Percentiles rank a stretch among this genome's conserved stretches.
Evolutionary conservation across 2,888 invertebrate genomes (phyloP).

Genomic region (Drosophila affinis): DNA sequence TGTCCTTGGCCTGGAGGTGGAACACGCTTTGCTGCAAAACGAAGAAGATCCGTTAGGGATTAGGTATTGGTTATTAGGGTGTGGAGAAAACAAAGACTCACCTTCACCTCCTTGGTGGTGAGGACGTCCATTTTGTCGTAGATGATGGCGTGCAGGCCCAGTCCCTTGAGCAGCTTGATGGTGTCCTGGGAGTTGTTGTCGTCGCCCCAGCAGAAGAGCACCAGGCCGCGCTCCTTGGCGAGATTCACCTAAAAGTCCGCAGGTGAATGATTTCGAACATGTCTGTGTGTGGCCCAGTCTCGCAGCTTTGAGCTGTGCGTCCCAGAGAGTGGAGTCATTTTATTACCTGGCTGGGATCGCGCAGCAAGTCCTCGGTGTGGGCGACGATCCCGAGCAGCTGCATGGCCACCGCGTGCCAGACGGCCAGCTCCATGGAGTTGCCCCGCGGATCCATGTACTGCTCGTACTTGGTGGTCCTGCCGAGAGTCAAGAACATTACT

Average conservation of each 20-base stretch:
- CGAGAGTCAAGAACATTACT: constrained; percentile 96
- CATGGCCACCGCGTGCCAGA: constrained; percentile 91
- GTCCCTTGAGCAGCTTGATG: constrained; percentile 92
- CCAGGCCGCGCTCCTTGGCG: constrained; percentile 91
- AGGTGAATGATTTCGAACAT: constrained; percentile 38
- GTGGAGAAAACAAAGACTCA: constrained; percentile 42
- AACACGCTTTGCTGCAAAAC: constrained; percentile 90
- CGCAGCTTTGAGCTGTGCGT: constrained; percentile 3
- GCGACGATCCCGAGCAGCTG: constrained; percentile 95
- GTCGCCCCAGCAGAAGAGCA: constrained; percentile 99
- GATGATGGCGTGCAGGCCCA: constrained; percentile 97
- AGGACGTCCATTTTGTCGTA: constrained; percentile 94
- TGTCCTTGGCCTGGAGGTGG: constrained; percentile 90
- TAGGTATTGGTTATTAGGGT: neutral
- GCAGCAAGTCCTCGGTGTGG: constrained; percentile 95
- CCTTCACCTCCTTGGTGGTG: constrained; percentile 82
- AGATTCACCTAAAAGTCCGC: constrained; percentile 87
- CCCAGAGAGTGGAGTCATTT: constrained; percentile 28
- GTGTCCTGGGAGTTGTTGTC: constrained; percentile 95
- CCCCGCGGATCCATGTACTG: constrained; percentile 94
- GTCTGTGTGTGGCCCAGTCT: neutral
- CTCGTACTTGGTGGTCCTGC: constrained; percentile 88
- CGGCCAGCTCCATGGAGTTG: constrained; percentile 91
- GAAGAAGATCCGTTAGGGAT: neutral
- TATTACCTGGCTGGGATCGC: constrained; percentile 90